Evolutionary conservation across 2,888 invertebrate genomes (phyloP).

Genomic region (Heliconius erato): DNA sequence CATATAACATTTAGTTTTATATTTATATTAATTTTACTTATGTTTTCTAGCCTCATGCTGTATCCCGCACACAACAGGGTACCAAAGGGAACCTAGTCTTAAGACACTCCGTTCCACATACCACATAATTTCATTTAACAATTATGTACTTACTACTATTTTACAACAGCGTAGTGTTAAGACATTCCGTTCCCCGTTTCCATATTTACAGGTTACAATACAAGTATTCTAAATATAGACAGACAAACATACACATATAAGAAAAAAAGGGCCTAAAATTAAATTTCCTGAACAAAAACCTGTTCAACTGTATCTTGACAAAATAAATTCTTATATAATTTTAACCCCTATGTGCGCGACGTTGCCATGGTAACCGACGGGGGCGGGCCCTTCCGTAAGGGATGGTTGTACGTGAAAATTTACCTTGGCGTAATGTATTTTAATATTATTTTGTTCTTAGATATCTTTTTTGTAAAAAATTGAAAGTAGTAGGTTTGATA

Average conservation of each 20-base stretch:
- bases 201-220: neutral
- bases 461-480: neutral
- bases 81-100: too few relatives aligned
- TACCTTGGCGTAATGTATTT: constrained; percentile 6
- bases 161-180: too few relatives aligned
- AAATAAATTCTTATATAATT: constrained; percentile 49
- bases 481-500: neutral
- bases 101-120: too few relatives aligned
- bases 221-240: neutral
- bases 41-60: too few relatives aligned
- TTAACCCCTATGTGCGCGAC: constrained; percentile 54
- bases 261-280: constrained; percentile 24
- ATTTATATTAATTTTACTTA: too few relatives aligned
- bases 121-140: too few relatives aligned
- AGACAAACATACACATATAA: neutral
- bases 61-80: too few relatives aligned
- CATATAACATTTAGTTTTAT: too few relatives aligned
- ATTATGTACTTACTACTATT: too few relatives aligned
- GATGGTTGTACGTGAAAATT: constrained; percentile 55
- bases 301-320: constrained; percentile 43
- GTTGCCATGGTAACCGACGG: constrained; percentile 73
- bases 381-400: constrained; percentile 57
- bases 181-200: neutral
- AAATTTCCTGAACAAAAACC: constrained; percentile 30
- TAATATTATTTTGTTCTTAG: neutral